A percentile compares a stretch with the other conserved stretches of the same genome.
Evolutionary conservation across 2,888 invertebrate genomes (phyloP).

Genomic region (Poecilobothrus nobilitatus): DNA sequence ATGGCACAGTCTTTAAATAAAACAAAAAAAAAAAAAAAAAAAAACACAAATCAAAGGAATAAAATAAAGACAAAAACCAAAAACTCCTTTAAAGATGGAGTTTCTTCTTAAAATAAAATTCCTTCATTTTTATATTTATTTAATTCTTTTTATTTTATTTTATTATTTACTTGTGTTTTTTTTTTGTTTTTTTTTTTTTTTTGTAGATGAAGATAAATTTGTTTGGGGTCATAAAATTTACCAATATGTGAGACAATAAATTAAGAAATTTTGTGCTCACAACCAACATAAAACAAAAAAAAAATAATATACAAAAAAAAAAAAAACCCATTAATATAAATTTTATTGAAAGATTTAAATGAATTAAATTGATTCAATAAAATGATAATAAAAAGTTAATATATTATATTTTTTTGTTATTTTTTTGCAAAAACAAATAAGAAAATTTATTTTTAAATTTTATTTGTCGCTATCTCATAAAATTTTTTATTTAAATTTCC

Average conservation of each 20-base stretch:
- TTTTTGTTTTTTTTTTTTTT: background rate
- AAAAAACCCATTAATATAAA: constrained; percentile 1
- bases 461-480: too few relatives aligned
- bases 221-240: constrained; percentile 1
- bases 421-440: too few relatives aligned
- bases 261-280: constrained; percentile 3
- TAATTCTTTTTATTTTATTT: background rate
- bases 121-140: background rate
- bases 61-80: too few relatives aligned
- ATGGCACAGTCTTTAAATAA: too few relatives aligned
- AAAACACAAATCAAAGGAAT: too few relatives aligned
- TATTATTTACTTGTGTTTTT: too few relatives aligned
- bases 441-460: too few relatives aligned
- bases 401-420: background rate
- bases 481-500: too few relatives aligned
- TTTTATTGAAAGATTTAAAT: constrained; percentile 6
- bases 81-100: too few relatives aligned
- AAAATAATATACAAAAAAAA: background rate
- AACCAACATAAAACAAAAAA: background rate
- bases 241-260: constrained; percentile 4
- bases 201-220: constrained; percentile 4
- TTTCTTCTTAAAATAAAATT: background rate
- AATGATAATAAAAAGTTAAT: constrained; percentile 4
- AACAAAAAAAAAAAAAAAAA: too few relatives aligned
- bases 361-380: constrained; percentile 6